Base-by-base conservation (phyloP, 2,888 invertebrate genomes). In the Oxystoma pomonae region DNA sequence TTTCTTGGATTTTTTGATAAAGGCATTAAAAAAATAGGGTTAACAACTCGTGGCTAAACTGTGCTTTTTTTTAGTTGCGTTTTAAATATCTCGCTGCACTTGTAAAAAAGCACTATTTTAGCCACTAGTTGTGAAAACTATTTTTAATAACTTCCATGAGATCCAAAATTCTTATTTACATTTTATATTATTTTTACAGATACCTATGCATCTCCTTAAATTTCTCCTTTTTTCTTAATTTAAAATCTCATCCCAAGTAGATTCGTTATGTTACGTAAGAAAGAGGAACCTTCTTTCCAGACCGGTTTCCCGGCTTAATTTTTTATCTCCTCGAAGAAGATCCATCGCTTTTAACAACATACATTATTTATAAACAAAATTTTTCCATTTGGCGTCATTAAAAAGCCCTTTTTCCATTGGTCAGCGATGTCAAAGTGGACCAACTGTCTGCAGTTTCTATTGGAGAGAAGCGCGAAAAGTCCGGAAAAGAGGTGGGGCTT, bases 301-400 rank as follows among this genome's bases (percentile, higher is more conserved):
- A 35, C 35, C 35, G 5, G 53, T 16, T 66, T 67, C 68, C 66
- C 53, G 61, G 65, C 67, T 66, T 68, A 71, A 69, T 72, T 69
- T 68, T 68, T 68, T 69, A 70, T 68, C 69, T 66, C 65, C 62
- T 59, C 61, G 60, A 68, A 61, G 57, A 64, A 62, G 61, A 65
- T 69, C 69, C 71, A 70, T 74, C 74, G 72, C 72, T 73, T 76
- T 75, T 74, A 76, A 74, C 76, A 74, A 74, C 76, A 78, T 79
- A 74, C 78, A 79, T 79, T 78, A 79, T 79, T 79, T 79, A 79
- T 79, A 78, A 67, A 78, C 78, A 78, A 78, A 77, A 76, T 76
- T 73, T 71, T 71, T 68, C 71, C 73, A 72, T 75, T 73, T 76
- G 35, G 73, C 78, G 78, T 78, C 78, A 78, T 71, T 73, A 76